These are phyloP conservation scores for Myiotriccus ornatus DNA, from an alignment of 2,797 vertebrate species.

Conservation along the genomic window DNA sequence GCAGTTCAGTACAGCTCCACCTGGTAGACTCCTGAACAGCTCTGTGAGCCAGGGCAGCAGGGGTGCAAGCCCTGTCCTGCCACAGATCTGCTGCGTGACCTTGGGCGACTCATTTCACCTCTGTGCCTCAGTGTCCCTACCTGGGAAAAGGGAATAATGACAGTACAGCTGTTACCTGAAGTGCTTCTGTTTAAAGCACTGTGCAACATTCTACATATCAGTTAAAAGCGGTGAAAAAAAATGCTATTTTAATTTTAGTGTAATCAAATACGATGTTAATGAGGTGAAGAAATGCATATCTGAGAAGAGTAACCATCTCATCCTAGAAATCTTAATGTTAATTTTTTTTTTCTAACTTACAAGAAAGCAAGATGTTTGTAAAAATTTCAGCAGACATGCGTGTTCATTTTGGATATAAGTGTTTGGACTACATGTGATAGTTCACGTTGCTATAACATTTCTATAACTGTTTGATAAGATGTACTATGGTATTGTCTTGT, in stretches of 20 bases:
- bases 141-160: neutral
- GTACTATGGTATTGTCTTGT: neutral
- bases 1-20: neutral
- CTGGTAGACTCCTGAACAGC: neutral
- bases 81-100: neutral
- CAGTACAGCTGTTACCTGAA: neutral
- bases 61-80: neutral
- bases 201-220: neutral
- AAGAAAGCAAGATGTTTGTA: conserved; percentile 37
- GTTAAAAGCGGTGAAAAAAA: neutral
- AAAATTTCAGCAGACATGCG: conserved; percentile 13
- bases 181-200: neutral
- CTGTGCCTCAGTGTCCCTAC: conserved; percentile 32
- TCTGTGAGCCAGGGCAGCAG: neutral
- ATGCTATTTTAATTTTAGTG: neutral
- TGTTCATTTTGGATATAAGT: conserved; percentile 7
- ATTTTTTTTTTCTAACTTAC: conserved; percentile 36
- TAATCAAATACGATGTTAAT: neutral
- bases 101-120: neutral
- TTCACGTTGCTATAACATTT: neutral
- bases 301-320: conserved; percentile 7
- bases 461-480: neutral
- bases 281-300: neutral
- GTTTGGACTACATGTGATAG: neutral
- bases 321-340: neutral